Base-by-base conservation (phyloP, 2,888 invertebrate species). In the Pantelozetes paolii region DNA sequence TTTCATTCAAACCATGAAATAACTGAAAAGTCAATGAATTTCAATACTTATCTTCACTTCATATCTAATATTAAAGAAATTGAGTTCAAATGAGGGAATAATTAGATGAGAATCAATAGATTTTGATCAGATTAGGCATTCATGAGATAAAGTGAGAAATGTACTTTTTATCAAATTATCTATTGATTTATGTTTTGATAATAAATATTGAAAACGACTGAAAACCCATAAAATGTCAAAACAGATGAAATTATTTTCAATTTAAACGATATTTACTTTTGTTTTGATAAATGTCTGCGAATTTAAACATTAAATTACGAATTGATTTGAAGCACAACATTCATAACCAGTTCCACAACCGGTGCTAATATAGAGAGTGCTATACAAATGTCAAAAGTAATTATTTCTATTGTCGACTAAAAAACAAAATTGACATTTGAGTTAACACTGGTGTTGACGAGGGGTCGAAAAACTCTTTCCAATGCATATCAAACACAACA, bases 241-340 rank as follows among this genome's bases (percentile, higher is more conserved):
- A 23, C 1, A 8, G 8, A 13, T 54, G 15, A 9, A 23, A 23
- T 54, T 54, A 54, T 54, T 23, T 54, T 3, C 23, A 23, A 54
- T 54, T 54, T n/a, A n/a, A n/a, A n/a, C n/a, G n/a, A 23, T 54
- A 54, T 18, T 9, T 54, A 11, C 11, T 54, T 18, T 23, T 54
- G 23, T 54, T 54, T 23, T 54, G 54, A 23, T 54, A 54, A 54
- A 13, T 11, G 54, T 54, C 54, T 54, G 54, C 23, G 54, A 54
- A 23, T 54, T 26, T 23, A 11, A 54, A 23, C 8, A 54, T 26
- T 26, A 9, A 26, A 8, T 54, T 54, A 8, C 54, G 23, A 54
- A 54, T 26, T 54, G 23, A 54, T 48, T 9, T 20, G 26, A 20
- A 23, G 2, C 11, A 54, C 9, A 26, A 18, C 2, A 54, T 23